These are phyloP conservation scores for Trilocha varians DNA, from an alignment of 2,888 invertebrate species.

Conservation along the genomic window DNA sequence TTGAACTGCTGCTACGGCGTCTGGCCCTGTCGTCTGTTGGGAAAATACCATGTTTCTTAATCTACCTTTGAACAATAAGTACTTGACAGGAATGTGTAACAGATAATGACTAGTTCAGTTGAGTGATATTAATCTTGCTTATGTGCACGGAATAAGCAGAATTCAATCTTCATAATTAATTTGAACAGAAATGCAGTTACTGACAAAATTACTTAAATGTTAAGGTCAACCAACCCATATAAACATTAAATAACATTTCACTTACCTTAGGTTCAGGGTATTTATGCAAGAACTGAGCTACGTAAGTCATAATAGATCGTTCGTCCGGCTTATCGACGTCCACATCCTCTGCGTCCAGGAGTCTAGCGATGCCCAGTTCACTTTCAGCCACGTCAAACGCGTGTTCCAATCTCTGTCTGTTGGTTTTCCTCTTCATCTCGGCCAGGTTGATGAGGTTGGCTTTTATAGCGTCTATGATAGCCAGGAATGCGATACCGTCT, in stretches of 20 bases:
- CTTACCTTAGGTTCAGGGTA: conserved; percentile 87
- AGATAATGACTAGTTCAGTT: too few species aligned
- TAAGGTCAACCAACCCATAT: too few species aligned
- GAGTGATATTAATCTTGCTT: too few species aligned
- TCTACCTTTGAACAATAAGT: too few species aligned
- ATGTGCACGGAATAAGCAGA: too few species aligned
- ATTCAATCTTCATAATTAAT: too few species aligned
- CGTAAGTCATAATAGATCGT: conserved; percentile 98
- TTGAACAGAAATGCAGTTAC: too few species aligned
- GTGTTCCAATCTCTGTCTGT: conserved; percentile 88
- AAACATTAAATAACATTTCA: too few species aligned
- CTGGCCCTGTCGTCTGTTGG: conserved; percentile 76
- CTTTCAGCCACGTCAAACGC: conserved; percentile 95
- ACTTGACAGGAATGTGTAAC: too few species aligned
- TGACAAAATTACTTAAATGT: too few species aligned
- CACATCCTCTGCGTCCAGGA: conserved; percentile 96
- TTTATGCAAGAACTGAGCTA: conserved; percentile 97
- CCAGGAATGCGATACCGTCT: conserved; percentile 95
- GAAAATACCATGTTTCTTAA: too few species aligned
- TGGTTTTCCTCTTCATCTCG: conserved; percentile 81
- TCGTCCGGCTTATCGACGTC: conserved; percentile 97
- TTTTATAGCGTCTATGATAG: conserved; percentile 95
- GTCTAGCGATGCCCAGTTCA: conserved; percentile 90
- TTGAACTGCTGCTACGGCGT: conserved; percentile 84
- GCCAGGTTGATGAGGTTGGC: conserved; percentile 93